Evolutionary conservation across 2,113 vertebrate genomes (phyloP).

Genomic region (Nematolebias whitei): DNA sequence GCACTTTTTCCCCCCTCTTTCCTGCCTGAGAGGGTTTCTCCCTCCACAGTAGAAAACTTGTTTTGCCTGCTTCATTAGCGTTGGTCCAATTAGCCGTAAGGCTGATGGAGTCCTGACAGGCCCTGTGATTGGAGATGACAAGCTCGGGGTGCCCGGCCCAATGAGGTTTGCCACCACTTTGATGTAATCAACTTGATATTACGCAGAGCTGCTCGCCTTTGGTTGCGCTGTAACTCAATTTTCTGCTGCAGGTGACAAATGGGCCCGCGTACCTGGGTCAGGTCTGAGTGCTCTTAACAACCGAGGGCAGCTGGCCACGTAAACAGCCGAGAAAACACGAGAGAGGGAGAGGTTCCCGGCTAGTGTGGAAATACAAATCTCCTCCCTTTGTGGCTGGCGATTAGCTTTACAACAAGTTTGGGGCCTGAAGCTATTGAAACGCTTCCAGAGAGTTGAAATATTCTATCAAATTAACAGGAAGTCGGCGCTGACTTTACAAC

Average conservation of each 20-base stretch:
- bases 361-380: constrained; percentile 35
- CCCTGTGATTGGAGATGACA: constrained; percentile 99
- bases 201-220: constrained; percentile 98
- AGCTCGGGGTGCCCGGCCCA: constrained; percentile 92
- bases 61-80: constrained; percentile 99
- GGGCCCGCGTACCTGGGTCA: constrained; percentile 93
- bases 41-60: constrained; percentile 89
- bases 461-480: constrained; percentile 39
- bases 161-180: constrained; percentile 99
- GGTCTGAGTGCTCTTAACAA: constrained; percentile 95
- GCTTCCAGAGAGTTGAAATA: constrained; percentile 30
- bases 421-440: constrained; percentile 28
- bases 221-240: constrained; percentile 99
- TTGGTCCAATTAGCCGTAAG: constrained; percentile 99
- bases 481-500: constrained; percentile 19
- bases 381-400: constrained; percentile 18
- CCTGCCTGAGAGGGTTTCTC: constrained; percentile 60
- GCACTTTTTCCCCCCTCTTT: constrained; percentile 67
- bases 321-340: constrained; percentile 62
- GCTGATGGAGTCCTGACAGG: constrained; percentile 99
- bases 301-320: constrained; percentile 77
- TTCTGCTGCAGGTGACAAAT: constrained; percentile 99
- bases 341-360: constrained; percentile 34
- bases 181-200: constrained; percentile 99
- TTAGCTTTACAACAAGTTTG: constrained; percentile 16